Evolutionary conservation across 2,888 invertebrate species (phyloP).

Genomic region (Cactoblastis cactorum): DNA sequence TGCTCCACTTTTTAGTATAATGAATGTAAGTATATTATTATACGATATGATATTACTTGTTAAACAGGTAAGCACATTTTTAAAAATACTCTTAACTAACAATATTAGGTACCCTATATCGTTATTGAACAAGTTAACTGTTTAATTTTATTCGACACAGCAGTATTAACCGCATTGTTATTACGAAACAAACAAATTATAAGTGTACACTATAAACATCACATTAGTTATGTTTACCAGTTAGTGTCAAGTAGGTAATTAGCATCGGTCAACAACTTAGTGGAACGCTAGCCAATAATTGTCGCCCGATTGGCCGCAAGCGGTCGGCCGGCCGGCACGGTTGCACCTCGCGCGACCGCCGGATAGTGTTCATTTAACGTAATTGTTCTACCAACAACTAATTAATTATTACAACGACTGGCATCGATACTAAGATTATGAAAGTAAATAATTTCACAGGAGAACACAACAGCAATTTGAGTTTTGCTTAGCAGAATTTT

Average conservation of each 20-base stretch:
- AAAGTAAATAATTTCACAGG: slow-evolving; percentile 52
- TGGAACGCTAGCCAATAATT: slow-evolving; percentile 49
- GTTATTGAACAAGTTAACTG: no score
- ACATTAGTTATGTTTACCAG: slow-evolving; percentile 47
- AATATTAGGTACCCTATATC: no score
- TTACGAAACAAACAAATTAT: slow-evolving; percentile 28
- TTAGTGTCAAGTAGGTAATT: slow-evolving; percentile 60
- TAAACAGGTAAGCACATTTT: no score
- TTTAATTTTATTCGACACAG: not conserved
- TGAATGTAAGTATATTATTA: no score
- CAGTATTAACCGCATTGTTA: not conserved
- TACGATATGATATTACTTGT: no score
- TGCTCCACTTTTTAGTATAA: no score
- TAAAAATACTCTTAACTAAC: no score
- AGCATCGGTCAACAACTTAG: slow-evolving; percentile 59
- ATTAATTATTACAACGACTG: slow-evolving; percentile 71
- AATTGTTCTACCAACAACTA: slow-evolving; percentile 62
- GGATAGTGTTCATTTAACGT: slow-evolving; percentile 54
- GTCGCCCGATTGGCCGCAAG: slow-evolving; percentile 10
- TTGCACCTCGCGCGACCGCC: slow-evolving; percentile 31
- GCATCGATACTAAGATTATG: slow-evolving; percentile 48
- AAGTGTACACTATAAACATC: slow-evolving; percentile 40
- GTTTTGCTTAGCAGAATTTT: slow-evolving; percentile 21
- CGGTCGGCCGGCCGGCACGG: slow-evolving; percentile 25
- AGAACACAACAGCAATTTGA: slow-evolving; percentile 38